phyloP scores from a whole-genome alignment of 2,113 vertebrate species.

The Chascanopsetta lugubris region DNA sequence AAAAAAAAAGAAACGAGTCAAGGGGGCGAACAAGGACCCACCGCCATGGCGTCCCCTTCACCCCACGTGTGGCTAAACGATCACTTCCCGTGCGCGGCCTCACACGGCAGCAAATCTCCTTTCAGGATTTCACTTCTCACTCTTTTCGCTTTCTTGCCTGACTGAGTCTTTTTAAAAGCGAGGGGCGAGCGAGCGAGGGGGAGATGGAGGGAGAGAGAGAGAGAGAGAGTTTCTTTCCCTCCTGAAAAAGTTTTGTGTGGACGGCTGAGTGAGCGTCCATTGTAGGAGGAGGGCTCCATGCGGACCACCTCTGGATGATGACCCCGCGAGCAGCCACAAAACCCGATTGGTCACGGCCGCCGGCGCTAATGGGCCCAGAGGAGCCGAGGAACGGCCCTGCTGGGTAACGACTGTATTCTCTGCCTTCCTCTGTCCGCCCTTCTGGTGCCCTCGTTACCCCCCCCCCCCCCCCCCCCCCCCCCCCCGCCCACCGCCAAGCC shows the following conservation, averaged over 20 bases:
- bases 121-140: conserved; percentile 77
- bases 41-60: conserved; percentile 57
- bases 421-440: conserved; percentile 85
- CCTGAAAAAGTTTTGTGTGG: conserved; percentile 74
- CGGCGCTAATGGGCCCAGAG: conserved; percentile 99
- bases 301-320: conserved; percentile 93
- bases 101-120: conserved; percentile 72
- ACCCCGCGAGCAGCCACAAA: conserved; percentile 95
- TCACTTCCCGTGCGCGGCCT: conserved; percentile 70
- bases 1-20: no score
- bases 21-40: conserved; percentile 68
- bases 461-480: conserved; percentile 43
- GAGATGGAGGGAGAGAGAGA: conserved; percentile 63
- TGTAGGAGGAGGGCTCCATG: conserved; percentile 74
- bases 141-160: conserved; percentile 80
- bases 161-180: conserved; percentile 82
- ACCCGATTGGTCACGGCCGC: conserved; percentile 99
- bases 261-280: conserved; percentile 76
- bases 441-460: conserved; percentile 63
- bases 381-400: conserved; percentile 88
- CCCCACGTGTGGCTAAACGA: conserved; percentile 76
- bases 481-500: background rate
- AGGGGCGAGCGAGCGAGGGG: conserved; percentile 79
- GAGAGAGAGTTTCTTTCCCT: conserved; percentile 64
- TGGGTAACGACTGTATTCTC: conserved; percentile 99